phyloP scores from a whole-genome alignment of 1,140 invertebrate genomes.

The Pristionchus pacificus region DNA sequence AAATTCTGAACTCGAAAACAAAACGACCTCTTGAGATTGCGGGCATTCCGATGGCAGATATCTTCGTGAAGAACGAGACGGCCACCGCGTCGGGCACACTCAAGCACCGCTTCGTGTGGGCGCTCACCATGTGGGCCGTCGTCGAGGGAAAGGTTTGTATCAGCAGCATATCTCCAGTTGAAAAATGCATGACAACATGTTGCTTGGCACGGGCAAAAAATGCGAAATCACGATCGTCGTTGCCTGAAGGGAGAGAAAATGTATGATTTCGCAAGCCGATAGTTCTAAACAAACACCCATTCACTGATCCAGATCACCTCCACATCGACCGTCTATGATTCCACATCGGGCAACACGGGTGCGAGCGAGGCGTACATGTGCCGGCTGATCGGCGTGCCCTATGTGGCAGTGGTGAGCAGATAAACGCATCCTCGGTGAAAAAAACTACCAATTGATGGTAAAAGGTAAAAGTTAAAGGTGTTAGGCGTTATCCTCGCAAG shows the following conservation, averaged over 20 bases:
- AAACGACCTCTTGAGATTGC: conserved; percentile 5
- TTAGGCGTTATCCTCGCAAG: too few species aligned
- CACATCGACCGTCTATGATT: conserved; percentile 45
- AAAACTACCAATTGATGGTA: too few species aligned
- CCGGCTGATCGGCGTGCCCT: conserved; percentile 33
- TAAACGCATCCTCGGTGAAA: too few species aligned
- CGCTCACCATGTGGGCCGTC: conserved; percentile 42
- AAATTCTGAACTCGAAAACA: too few species aligned
- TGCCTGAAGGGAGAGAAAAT: too few species aligned
- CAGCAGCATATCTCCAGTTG: neutral
- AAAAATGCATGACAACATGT: neutral
- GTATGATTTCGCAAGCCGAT: neutral
- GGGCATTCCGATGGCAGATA: conserved; percentile 33
- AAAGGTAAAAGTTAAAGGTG: too few species aligned
- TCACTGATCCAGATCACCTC: conserved; percentile 21
- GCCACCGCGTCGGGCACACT: conserved; percentile 35
- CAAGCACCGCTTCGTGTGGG: conserved; percentile 45
- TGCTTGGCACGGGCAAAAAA: too few species aligned
- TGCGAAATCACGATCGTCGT: too few species aligned
- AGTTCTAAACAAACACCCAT: too few species aligned
- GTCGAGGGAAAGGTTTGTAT: conserved; percentile 34
- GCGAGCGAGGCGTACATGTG: conserved; percentile 45
- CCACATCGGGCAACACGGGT: conserved; percentile 45
- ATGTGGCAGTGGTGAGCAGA: conserved; percentile 40
- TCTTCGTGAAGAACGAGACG: conserved; percentile 43